phyloP scores from a whole-genome alignment of 2,888 invertebrate species.

The Sinotaia quadrata region DNA sequence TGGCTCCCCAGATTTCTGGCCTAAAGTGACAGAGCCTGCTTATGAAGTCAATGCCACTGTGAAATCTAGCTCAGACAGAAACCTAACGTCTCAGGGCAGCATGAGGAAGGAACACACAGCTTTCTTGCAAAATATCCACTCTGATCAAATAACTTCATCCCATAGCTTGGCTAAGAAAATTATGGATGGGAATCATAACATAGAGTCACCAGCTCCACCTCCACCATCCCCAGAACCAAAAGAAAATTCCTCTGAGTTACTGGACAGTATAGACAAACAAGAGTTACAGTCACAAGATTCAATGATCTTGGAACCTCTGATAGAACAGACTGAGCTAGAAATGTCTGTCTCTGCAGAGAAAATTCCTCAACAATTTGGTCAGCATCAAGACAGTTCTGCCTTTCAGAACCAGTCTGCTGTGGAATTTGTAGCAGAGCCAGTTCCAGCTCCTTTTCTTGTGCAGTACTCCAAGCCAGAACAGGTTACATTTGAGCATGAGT shows the following conservation, averaged over 20 bases:
- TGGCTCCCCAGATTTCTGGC: slow-evolving; percentile 60
- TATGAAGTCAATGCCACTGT: slow-evolving; percentile 42
- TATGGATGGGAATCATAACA: slow-evolving; percentile 41
- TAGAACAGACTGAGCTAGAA: slow-evolving; percentile 45
- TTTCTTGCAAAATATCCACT: slow-evolving; percentile 28
- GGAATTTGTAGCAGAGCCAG: too few relatives aligned
- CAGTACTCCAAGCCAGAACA: too few relatives aligned
- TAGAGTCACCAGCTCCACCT: slow-evolving; percentile 62
- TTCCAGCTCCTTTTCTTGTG: too few relatives aligned
- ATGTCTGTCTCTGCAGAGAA: slow-evolving; percentile 23
- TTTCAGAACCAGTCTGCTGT: too few relatives aligned
- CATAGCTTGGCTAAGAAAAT: slow-evolving; percentile 26
- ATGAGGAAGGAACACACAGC: slow-evolving; percentile 19
- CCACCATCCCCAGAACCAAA: slow-evolving; percentile 65
- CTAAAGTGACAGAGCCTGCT: slow-evolving; percentile 55
- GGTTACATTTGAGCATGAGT: too few relatives aligned
- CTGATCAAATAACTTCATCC: slow-evolving; percentile 30
- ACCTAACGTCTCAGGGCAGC: slow-evolving; percentile 25
- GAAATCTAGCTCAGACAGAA: slow-evolving; percentile 37
- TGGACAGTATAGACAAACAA: slow-evolving; percentile 1
- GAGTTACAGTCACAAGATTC: slow-evolving; percentile 43
- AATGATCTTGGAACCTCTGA: slow-evolving; percentile 47
- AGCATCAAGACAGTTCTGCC: too few relatives aligned
- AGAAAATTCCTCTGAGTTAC: slow-evolving; percentile 24
- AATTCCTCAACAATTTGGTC: too few relatives aligned